A percentile compares a stretch with the other conserved stretches of the same genome.
Conservation (phyloP, 1,140 invertebrate species). For the Cherax destructor region DNA sequence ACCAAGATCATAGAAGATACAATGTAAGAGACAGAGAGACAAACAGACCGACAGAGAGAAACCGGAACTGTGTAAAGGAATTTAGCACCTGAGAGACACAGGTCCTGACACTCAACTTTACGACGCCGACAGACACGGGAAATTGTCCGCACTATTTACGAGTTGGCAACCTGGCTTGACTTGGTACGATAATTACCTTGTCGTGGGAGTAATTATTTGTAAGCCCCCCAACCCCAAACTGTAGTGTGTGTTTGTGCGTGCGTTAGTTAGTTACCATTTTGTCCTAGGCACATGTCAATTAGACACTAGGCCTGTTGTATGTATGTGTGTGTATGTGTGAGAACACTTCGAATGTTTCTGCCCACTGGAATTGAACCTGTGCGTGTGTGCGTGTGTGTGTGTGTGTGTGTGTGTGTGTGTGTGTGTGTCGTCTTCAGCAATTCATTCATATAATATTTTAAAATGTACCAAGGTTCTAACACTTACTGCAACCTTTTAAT, state of each 20-base stretch:
- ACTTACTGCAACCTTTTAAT: too few species aligned
- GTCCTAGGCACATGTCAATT: too few species aligned
- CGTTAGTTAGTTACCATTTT: too few species aligned
- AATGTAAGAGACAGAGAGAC: not conserved
- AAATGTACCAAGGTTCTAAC: too few species aligned
- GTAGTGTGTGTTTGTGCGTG: not conserved
- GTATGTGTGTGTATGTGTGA: not conserved
- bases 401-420: too few species aligned
- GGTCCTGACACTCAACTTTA: not conserved
- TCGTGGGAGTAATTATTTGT: not conserved
- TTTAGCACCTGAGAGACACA: not conserved
- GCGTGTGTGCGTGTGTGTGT: too few species aligned
- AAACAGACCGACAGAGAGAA: not conserved
- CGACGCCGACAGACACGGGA: not conserved
- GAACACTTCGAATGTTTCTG: too few species aligned
- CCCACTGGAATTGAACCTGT: too few species aligned
- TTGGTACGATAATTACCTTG: conserved; percentile 1
- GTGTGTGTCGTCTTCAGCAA: too few species aligned
- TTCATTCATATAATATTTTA: too few species aligned
- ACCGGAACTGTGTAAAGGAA: not conserved
- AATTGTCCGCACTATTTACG: not conserved
- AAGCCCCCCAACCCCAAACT: not conserved
- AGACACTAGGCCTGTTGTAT: too few species aligned
- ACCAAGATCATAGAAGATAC: not conserved
- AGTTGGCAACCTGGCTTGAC: not conserved